Evolutionary conservation across 2,113 vertebrate genomes (phyloP), one percentile per base, ranked within the genome.

Genomic region (Chauna torquata): DNA sequence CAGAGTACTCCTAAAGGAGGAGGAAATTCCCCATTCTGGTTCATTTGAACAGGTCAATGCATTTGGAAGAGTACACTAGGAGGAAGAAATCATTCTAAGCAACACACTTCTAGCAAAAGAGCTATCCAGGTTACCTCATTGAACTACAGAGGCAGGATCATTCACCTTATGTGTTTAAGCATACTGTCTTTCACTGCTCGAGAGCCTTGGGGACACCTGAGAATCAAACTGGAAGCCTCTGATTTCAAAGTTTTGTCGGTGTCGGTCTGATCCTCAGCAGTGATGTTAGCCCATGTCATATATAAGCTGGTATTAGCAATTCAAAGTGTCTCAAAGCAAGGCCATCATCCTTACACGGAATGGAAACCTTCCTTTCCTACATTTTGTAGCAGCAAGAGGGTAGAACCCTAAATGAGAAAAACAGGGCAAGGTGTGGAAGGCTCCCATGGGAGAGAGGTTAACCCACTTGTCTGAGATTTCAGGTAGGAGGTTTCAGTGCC

Each of bases 41-140:
- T 49, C 24, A 38, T 3, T n/a, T 16, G 15, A 8, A 7, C 6
- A 2, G 0, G 8, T 4, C 22, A 66, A 66, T 3, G 19, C 25
- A 19, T 77, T 30, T n/a, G 7, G 17, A 27, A 76, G 16, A 82
- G 19, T 7, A 54, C 17, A 18, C 16, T 16, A 36, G 64, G 22
- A 82, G 27, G 9, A 25, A 28, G 36, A 66, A 49, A 59, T n/a
- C 19, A 30, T 42, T 74, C 45, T 6, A 34, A 42, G 54, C 25
- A 88, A 45, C 15, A 40, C 22, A 14, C 3, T 62, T 38, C 40
- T n/a, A 66, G 16, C 80, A 25, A 78, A 82, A 78, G 2, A 14
- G 42, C 14, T 42, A 13, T 30, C 64, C 74, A 55, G 69, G 24
- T 64, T 45, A 68, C 30, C 52, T 69, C 86, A 70, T 30, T 6